Evolutionary conservation across 2,113 vertebrate genomes (phyloP).

Genomic region (Steatornis caripensis): DNA sequence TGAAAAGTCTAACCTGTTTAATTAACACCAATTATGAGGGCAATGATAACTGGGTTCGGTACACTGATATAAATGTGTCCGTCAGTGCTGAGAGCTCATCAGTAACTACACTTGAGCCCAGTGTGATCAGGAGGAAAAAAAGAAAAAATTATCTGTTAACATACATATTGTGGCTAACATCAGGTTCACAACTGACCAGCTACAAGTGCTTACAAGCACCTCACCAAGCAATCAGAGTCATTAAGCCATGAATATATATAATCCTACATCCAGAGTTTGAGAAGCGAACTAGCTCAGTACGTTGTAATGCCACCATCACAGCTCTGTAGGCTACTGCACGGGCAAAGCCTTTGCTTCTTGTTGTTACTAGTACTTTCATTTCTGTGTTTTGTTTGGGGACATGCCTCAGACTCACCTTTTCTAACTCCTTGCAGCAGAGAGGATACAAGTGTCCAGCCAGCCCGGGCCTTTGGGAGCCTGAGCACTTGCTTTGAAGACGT

Average conservation of each 20-base stretch:
- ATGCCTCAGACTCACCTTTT: neutral
- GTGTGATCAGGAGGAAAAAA: neutral
- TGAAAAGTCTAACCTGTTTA: neutral
- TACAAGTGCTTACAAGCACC: neutral
- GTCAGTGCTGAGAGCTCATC: neutral
- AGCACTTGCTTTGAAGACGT: neutral
- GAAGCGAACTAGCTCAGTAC: neutral
- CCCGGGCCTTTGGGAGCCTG: rapidly evolving
- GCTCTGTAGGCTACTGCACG: neutral
- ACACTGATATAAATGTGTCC: neutral
- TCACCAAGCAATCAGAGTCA: neutral
- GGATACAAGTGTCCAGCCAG: neutral
- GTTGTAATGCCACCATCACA: rapidly evolving
- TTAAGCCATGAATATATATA: neutral
- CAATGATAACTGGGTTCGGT: neutral
- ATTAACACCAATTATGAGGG: neutral
- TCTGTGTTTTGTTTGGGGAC: neutral
- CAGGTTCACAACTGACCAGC: neutral
- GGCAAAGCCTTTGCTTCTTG: neutral
- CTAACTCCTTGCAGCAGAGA: neutral
- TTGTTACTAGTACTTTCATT: neutral
- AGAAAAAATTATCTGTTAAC: neutral
- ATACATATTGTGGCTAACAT: neutral
- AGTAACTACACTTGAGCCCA: neutral
- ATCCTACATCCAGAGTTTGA: neutral